A percentile compares a stretch with the other conserved stretches of the same genome.
These are phyloP conservation scores for Pantala flavescens DNA, from an alignment of 1,140 invertebrate genomes.

Conservation along the genomic window DNA sequence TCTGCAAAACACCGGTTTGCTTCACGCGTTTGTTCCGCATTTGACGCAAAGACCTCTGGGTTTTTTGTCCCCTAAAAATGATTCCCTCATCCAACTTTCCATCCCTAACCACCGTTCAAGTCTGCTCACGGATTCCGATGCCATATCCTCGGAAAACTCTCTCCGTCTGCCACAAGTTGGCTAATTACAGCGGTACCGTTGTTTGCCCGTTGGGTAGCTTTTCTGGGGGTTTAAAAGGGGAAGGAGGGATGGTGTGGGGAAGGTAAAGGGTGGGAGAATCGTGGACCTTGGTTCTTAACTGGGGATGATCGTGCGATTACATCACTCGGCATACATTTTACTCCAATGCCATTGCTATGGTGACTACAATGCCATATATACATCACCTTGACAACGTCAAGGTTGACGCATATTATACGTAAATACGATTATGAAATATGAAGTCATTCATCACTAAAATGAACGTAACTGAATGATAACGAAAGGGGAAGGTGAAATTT, in stretches of 20 bases:
- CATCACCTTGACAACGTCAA: too few relatives aligned
- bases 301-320: too few relatives aligned
- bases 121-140: not conserved
- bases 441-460: too few relatives aligned
- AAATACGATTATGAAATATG: too few relatives aligned
- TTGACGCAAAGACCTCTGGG: not conserved
- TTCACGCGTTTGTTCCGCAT: not conserved
- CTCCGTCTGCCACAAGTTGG: conserved; percentile 1
- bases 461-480: too few relatives aligned
- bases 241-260: not conserved
- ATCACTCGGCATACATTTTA: too few relatives aligned
- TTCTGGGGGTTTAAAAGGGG: not conserved
- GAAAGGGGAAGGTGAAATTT: too few relatives aligned
- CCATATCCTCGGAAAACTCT: not conserved
- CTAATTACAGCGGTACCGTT: not conserved
- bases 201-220: not conserved
- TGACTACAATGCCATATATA: too few relatives aligned
- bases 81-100: not conserved
- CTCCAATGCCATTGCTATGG: too few relatives aligned
- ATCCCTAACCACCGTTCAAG: not conserved
- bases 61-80: not conserved
- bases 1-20: not conserved
- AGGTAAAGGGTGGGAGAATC: not conserved
- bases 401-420: too few relatives aligned
- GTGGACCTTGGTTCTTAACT: too few relatives aligned